Percentiles rank a stretch among this genome's conserved stretches.
Evolutionary conservation across 2,113 vertebrate genomes (phyloP).

Genomic region (Macrotus californicus): DNA sequence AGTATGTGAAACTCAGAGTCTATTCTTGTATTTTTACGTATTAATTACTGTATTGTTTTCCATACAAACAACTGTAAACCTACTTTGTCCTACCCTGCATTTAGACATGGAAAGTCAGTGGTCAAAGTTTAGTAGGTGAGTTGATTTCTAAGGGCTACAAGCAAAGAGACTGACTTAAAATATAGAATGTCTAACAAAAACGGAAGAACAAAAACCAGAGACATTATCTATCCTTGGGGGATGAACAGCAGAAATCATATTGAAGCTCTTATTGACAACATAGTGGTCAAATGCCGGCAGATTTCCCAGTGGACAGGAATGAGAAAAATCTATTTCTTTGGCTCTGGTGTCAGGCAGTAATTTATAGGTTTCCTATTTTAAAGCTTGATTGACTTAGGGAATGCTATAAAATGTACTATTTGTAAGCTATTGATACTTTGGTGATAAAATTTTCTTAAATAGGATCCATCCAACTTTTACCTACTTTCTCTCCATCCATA

Average conservation of each 20-base stretch:
- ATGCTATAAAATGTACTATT: neutral
- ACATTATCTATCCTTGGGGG: neutral
- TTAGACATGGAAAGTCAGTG: neutral
- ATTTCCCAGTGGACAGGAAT: neutral
- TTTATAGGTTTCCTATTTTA: slow-evolving; percentile 10
- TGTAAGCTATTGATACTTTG: neutral
- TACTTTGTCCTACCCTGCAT: no score
- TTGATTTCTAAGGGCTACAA: neutral
- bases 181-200: neutral
- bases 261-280: neutral
- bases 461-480: neutral
- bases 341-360: neutral
- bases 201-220: neutral
- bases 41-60: no score
- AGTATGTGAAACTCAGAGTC: no score
- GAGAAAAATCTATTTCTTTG: neutral
- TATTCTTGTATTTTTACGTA: no score
- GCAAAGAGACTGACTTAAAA: slow-evolving; percentile 4
- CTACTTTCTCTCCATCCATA: neutral
- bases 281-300: neutral
- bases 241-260: neutral
- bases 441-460: neutral
- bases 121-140: neutral
- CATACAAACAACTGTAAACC: no score
- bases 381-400: neutral